Base-by-base conservation (phyloP, 2,888 invertebrate genomes). In the Pecten maximus region DNA sequence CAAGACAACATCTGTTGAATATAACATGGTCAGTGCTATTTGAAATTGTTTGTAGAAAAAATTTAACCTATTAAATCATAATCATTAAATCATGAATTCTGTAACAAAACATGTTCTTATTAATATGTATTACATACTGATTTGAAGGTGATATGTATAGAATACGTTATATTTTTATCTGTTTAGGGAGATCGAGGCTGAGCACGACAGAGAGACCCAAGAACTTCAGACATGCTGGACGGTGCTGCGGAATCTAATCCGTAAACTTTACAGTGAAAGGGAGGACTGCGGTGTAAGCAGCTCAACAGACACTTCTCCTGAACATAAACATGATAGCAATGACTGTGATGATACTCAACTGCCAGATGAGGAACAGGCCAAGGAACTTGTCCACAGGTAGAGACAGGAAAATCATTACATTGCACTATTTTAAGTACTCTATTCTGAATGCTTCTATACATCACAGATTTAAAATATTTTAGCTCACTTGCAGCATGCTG, bases 191-290 rank as follows among this genome's bases (percentile, higher is more conserved):
- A 96, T 96, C 60, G 96, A 96, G 89, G 93, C 94, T 10, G 96
- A 96, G 88, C 97, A 97, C 93, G 96, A 97, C 90, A 96, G 96
- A 87, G 97, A 97, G 93, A 97, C 97, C 16, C 96, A 96, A 89
- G 97, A 97, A 90, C 95, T 97, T 91, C 97, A 97, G 93, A 96
- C 97, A 91, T 95, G 97, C 88, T 97, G 97, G 97, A 96, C 96
- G 74, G 97, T 97, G 92, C 95, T 97, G 74, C 96, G 97, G 40
- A 97, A 97, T 90, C 96, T 97, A 90, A 97, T 97, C 88, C 96
- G 97, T 50, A 91, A 92, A 86, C 91, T 94, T 87, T 95, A 95
- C 89, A 92, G 94, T 40, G 93, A 74, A 93, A 93, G 12, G 93
- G 92, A n/a, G 91, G 91, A 35, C 88, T 89, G 39, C 91, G 91